A percentile compares a stretch with the other conserved stretches of the same genome.
Evolutionary conservation across 2,113 vertebrate genomes (phyloP).

Genomic region (Nycticryphes semicollaris): DNA sequence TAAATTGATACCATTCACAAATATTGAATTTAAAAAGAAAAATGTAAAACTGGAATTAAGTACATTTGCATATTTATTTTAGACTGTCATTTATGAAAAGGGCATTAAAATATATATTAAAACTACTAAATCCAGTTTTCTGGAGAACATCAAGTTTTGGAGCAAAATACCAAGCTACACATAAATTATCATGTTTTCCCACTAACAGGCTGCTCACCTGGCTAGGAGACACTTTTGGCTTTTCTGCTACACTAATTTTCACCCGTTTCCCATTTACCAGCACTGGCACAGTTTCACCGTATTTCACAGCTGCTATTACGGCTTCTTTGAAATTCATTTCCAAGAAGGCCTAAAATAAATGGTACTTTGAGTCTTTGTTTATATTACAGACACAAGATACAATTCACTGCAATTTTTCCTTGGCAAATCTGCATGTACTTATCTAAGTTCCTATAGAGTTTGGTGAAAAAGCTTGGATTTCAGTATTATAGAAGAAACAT

Average conservation of each 20-base stretch:
- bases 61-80: fast-evolving
- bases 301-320: constrained; percentile 69
- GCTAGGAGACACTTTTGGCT: not conserved
- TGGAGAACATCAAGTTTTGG: not conserved
- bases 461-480: not conserved
- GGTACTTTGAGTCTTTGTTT: not conserved
- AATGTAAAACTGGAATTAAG: not conserved
- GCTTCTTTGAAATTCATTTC: constrained; percentile 79
- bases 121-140: not conserved
- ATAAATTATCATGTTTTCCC: fast-evolving
- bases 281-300: constrained; percentile 65
- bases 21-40: not conserved
- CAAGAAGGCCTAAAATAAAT: constrained; percentile 71
- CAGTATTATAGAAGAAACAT: not conserved
- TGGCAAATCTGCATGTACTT: fast-evolving
- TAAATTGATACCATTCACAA: not conserved
- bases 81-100: not conserved
- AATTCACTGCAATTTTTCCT: not conserved
- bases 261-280: constrained; percentile 68
- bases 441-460: fast-evolving
- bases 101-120: not conserved
- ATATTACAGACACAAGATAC: not conserved
- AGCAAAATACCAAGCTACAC: not conserved
- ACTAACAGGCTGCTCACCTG: not conserved
- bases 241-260: constrained; percentile 69